A percentile compares a stretch with the other conserved stretches of the same genome.
Evolutionary conservation across 2,797 vertebrate genomes (phyloP).

Genomic region (Neopelma chrysocephalum): DNA sequence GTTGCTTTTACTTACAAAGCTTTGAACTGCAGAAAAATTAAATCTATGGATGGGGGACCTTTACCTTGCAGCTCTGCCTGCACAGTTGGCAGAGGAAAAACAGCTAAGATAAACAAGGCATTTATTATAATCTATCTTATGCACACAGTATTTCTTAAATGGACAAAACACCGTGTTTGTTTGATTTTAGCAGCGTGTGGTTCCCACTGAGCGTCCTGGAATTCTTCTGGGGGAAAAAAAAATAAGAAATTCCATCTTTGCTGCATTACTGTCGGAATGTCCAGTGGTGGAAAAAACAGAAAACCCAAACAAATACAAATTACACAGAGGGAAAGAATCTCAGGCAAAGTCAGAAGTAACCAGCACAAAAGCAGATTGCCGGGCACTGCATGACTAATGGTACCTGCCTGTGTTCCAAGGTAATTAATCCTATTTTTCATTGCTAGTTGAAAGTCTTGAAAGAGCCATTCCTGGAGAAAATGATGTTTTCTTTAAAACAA

Average conservation of each 20-base stretch:
- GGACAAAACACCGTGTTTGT: neutral
- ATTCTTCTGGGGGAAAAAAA: neutral
- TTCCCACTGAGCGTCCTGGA: neutral
- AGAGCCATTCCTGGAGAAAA: neutral
- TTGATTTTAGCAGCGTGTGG: neutral
- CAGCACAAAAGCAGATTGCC: conserved; percentile 56
- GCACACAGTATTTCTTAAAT: neutral
- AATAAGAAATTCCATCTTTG: neutral
- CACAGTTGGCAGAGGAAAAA: neutral
- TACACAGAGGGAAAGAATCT: neutral
- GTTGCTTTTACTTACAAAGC: conserved; percentile 34
- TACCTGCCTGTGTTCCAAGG: conserved; percentile 63
- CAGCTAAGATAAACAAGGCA: neutral
- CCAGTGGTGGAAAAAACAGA: neutral
- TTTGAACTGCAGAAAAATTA: conserved; percentile 29
- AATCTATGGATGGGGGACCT: neutral
- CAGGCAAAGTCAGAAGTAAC: conserved; percentile 63
- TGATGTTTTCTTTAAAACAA: neutral
- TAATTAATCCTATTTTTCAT: conserved; percentile 79
- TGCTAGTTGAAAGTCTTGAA: conserved; percentile 58
- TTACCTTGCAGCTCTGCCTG: neutral
- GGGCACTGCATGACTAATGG: conserved; percentile 74
- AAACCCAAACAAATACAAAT: neutral
- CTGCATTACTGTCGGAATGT: neutral
- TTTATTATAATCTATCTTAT: neutral